phyloP scores from a whole-genome alignment of 2,113 vertebrate species.

The human region GRCh38 chr9:86994501-86995000 shows the following conservation, averaged over 20 bases:
- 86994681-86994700: background rate
- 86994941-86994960: background rate
- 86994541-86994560: background rate
- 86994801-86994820: background rate
- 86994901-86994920: background rate
- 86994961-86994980: background rate
- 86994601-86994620: background rate
- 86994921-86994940: background rate
- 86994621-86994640: background rate
- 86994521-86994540: background rate
- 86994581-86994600: background rate
- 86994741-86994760: background rate
- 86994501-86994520: background rate
- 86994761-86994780: background rate
- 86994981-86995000: background rate
- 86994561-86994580: background rate
- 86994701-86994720: background rate
- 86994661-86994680: background rate
- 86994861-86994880: too few species aligned
- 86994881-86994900: background rate
- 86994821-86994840: background rate
- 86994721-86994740: background rate
- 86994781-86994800: background rate
- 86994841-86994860: background rate
- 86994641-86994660: background rate